Conservation (phyloP, 2,113 vertebrate genomes). For the Antechinus stuartii region DNA sequence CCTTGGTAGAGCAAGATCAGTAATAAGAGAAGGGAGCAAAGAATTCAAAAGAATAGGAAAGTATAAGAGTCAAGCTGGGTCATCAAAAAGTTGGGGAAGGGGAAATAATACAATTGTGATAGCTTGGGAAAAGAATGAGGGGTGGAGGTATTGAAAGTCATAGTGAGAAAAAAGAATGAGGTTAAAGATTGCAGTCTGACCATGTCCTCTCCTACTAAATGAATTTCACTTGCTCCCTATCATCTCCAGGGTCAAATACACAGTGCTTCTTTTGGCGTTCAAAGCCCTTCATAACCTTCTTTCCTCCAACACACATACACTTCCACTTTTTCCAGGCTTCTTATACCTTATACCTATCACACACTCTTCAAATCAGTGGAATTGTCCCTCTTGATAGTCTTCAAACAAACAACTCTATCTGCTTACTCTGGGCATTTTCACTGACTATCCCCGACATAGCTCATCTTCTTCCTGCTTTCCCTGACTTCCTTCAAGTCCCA, state of each 20-base stretch:
- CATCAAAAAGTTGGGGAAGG: not conserved
- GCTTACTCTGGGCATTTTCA: not conserved
- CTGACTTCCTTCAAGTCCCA: not conserved
- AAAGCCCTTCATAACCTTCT: not conserved
- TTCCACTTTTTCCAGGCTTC: not conserved
- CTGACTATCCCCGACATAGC: not conserved
- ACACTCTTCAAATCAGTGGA: not conserved
- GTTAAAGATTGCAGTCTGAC: not conserved
- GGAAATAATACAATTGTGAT: not conserved
- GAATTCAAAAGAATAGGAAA: not conserved
- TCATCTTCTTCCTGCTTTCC: not conserved
- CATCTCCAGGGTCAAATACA: not conserved
- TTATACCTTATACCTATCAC: not conserved
- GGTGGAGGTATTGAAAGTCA: not conserved
- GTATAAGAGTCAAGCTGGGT: not conserved
- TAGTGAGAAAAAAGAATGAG: not conserved
- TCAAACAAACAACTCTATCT: not conserved
- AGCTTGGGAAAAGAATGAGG: not conserved
- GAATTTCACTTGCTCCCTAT: not conserved
- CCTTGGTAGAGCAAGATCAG: not conserved
- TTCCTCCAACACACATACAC: no score
- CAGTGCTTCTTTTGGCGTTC: not conserved
- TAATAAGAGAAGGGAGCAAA: not conserved
- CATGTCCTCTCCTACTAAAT: not conserved
- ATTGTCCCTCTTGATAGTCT: not conserved